A percentile compares a stretch with the other conserved stretches of the same genome.
Conservation (phyloP, 2,888 invertebrate species). For the Helobdella robusta region DNA sequence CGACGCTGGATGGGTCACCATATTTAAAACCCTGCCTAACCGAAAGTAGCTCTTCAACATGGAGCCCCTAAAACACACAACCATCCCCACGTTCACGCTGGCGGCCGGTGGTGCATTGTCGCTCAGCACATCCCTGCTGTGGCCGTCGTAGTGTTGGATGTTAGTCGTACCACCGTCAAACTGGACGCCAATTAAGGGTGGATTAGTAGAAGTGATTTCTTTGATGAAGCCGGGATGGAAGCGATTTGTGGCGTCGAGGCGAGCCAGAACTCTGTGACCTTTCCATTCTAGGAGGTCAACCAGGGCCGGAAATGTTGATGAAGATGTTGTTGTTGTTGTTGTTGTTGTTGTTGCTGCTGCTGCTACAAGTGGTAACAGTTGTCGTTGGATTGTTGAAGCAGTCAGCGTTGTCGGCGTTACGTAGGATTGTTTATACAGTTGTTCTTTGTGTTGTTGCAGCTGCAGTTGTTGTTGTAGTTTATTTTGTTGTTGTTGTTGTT, state of each 20-base stretch:
- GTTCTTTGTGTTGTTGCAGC: not conserved
- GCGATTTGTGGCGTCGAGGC: slow-evolving; percentile 69
- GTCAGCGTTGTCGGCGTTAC: not conserved
- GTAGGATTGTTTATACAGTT: not conserved
- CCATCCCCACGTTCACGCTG: slow-evolving; percentile 67
- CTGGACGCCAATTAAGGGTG: slow-evolving; percentile 62
- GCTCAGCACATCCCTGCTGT: slow-evolving; percentile 77
- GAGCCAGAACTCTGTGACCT: slow-evolving; percentile 80
- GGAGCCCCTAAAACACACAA: slow-evolving; percentile 61
- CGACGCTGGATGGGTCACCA: slow-evolving; percentile 59
- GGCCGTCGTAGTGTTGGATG: slow-evolving; percentile 39
- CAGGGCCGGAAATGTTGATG: slow-evolving; percentile 27
- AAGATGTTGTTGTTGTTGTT: slow-evolving; percentile 1
- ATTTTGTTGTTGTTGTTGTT: not conserved
- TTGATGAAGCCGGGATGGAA: slow-evolving; percentile 74
- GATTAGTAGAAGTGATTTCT: slow-evolving; percentile 50
- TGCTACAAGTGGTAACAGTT: not conserved
- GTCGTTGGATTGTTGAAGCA: not conserved
- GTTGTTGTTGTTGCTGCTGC: not conserved
- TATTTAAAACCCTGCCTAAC: slow-evolving; percentile 69
- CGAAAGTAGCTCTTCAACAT: slow-evolving; percentile 64
- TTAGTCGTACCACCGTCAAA: slow-evolving; percentile 65
- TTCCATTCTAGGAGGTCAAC: slow-evolving; percentile 86
- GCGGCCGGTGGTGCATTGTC: slow-evolving; percentile 74
- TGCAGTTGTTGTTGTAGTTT: not conserved